These are phyloP conservation scores for Nicator chloris DNA, from an alignment of 2,113 vertebrate genomes.

Conservation along the genomic window DNA sequence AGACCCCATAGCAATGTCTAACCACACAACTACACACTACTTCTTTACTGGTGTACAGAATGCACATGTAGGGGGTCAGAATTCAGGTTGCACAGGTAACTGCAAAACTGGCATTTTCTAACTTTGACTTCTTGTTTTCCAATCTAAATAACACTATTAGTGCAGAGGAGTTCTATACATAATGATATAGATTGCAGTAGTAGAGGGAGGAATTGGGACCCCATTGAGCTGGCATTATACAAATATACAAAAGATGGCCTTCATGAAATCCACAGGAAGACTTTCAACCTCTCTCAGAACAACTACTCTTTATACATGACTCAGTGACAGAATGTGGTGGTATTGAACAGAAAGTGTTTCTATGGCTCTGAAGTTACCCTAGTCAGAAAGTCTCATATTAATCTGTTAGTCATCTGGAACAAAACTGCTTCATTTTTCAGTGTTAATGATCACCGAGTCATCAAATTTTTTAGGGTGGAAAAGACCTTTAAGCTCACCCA, in stretches of 20 bases:
- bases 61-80: background rate
- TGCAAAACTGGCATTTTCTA: background rate
- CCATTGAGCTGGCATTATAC: background rate
- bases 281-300: background rate
- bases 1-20: background rate
- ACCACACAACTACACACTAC: background rate
- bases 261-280: background rate
- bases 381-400: slow-evolving; percentile 1
- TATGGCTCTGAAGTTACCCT: background rate
- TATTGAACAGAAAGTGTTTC: background rate
- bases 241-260: background rate
- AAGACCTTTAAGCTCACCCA: background rate
- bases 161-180: background rate
- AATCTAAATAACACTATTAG: background rate
- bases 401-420: slow-evolving; percentile 9
- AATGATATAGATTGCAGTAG: background rate
- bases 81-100: background rate
- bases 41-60: background rate
- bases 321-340: background rate
- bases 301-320: background rate
- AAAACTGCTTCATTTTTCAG: slow-evolving; percentile 26
- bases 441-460: background rate
- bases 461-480: background rate
- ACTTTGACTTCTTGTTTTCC: background rate
- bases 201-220: background rate